Conservation (phyloP, 2,797 vertebrate species). For the Sebastes vulpes region DNA sequence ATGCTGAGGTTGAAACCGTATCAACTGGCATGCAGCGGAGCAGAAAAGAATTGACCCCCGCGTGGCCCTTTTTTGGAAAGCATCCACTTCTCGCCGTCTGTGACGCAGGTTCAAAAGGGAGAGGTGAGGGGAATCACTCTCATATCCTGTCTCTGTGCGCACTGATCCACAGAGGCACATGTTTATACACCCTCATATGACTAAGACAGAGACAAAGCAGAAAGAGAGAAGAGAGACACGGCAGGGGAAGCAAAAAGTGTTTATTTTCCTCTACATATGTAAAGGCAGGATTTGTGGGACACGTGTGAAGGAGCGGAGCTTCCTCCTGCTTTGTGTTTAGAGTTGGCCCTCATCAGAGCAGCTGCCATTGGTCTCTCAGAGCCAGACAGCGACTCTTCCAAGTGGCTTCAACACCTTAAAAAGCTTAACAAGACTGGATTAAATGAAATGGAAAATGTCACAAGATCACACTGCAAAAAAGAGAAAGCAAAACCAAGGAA, state of each 20-base stretch:
- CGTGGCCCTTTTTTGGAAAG: slow-evolving; percentile 27
- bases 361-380: slow-evolving; percentile 33
- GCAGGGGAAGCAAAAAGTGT: slow-evolving; percentile 28
- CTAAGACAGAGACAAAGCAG: slow-evolving; percentile 29
- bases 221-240: not conserved
- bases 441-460: slow-evolving; percentile 21
- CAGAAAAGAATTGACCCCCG: slow-evolving; percentile 37
- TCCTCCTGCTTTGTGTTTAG: slow-evolving; percentile 52
- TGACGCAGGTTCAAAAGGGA: slow-evolving; percentile 58
- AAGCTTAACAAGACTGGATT: slow-evolving; percentile 14
- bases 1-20: slow-evolving; percentile 18
- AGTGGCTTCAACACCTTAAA: slow-evolving; percentile 21
- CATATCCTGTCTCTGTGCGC: slow-evolving; percentile 68
- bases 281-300: slow-evolving; percentile 67
- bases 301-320: slow-evolving; percentile 50
- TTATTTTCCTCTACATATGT: slow-evolving; percentile 60
- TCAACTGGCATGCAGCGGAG: slow-evolving; percentile 24
- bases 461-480: not conserved
- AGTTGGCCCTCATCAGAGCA: slow-evolving; percentile 15
- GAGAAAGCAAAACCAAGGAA: slow-evolving; percentile 11
- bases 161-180: slow-evolving; percentile 58
- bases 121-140: slow-evolving; percentile 64
- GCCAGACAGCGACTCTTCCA: slow-evolving; percentile 4
- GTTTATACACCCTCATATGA: slow-evolving; percentile 67
- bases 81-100: slow-evolving; percentile 31